A percentile compares a stretch with the other conserved stretches of the same genome.
These are phyloP conservation scores for Nettapus auritus DNA, from an alignment of 2,113 vertebrate species.

Conservation along the genomic window DNA sequence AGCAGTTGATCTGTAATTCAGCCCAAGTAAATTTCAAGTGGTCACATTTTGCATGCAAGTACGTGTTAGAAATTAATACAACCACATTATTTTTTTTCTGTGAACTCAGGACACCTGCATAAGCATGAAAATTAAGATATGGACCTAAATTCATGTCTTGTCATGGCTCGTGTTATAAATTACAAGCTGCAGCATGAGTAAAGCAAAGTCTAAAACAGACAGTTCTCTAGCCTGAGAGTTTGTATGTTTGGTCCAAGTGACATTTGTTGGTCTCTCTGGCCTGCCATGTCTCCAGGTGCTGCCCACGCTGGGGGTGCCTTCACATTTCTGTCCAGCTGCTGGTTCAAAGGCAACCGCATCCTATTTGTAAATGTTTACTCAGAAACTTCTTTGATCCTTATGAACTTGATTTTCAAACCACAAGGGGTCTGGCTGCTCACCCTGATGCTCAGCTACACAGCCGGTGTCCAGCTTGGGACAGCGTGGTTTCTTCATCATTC, in stretches of 20 bases:
- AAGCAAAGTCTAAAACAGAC: not conserved
- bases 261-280: rapidly evolving
- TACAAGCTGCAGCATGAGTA: not conserved
- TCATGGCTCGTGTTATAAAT: not conserved
- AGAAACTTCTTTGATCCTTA: not conserved
- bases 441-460: rapidly evolving
- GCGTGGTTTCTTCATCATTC: not conserved
- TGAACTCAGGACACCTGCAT: too few relatives aligned
- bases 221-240: too few relatives aligned
- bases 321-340: not conserved
- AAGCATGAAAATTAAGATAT: not conserved
- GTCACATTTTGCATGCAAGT: not conserved
- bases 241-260: rapidly evolving
- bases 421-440: not conserved
- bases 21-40: rapidly evolving
- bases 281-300: rapidly evolving
- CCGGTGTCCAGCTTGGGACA: rapidly evolving
- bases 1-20: not conserved
- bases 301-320: not conserved
- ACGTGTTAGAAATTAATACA: not conserved
- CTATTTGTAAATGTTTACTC: too few relatives aligned
- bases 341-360: not conserved
- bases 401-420: not conserved
- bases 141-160: not conserved
- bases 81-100: rapidly evolving